Evolutionary conservation across 2,888 invertebrate species (phyloP).

Genomic region (Tanypteryx hageni): DNA sequence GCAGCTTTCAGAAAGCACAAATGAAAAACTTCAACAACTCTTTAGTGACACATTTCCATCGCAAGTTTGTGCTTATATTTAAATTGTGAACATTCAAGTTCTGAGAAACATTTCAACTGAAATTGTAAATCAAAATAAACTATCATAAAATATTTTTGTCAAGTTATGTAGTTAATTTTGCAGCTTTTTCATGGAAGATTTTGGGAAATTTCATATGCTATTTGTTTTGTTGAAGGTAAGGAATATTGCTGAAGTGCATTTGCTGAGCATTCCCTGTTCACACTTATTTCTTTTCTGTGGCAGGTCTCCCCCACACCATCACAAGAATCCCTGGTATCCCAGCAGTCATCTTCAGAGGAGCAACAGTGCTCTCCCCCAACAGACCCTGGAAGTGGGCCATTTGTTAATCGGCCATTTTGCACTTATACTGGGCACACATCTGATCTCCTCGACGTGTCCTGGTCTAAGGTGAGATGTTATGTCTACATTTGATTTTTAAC

Average conservation of each 20-base stretch:
- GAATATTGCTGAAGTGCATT: neutral
- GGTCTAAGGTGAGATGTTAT: conserved; percentile 88
- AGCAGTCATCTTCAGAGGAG: conserved; percentile 77
- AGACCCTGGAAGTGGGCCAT: conserved; percentile 80
- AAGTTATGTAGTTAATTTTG: too few relatives aligned
- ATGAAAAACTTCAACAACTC: too few relatives aligned
- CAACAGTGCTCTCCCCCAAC: conserved; percentile 72
- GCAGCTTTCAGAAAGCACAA: too few relatives aligned
- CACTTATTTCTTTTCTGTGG: neutral
- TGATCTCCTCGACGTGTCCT: conserved; percentile 96
- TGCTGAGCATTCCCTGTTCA: neutral
- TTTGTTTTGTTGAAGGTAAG: too few relatives aligned
- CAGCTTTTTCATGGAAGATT: too few relatives aligned
- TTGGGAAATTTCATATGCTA: too few relatives aligned
- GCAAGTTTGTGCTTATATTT: too few relatives aligned
- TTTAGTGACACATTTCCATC: too few relatives aligned
- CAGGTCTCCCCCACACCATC: conserved; percentile 91
- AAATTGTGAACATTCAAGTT: too few relatives aligned
- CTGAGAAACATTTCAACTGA: too few relatives aligned
- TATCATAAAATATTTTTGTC: too few relatives aligned
- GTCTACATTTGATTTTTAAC: neutral
- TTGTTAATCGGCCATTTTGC: conserved; percentile 94
- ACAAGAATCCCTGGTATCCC: conserved; percentile 92
- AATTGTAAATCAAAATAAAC: too few relatives aligned
- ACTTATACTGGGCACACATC: conserved; percentile 96